Base-by-base conservation (phyloP, 2,888 invertebrate species). In the Crematogaster levior region DNA sequence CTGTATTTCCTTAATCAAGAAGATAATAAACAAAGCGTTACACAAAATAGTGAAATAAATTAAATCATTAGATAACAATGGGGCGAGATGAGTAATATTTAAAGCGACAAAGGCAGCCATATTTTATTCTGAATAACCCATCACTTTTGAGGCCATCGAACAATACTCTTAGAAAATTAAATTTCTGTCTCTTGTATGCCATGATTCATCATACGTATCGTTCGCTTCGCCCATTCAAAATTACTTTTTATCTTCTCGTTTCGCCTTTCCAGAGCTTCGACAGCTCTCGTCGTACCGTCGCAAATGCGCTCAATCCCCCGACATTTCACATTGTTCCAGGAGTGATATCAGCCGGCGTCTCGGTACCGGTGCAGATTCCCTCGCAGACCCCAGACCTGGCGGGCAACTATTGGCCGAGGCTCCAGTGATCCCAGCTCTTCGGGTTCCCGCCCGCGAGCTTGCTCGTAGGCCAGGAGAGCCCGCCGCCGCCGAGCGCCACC, bases 341-440 rank as follows among this genome's bases (percentile, higher is more conserved):
- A 94, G 97, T 98, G 92, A 98, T 98, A 96, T 98, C 98, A 84
- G 98, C 98, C 84, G 98, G 98, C 37, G 98, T 98, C 73, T 98
- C 98, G 84, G 98, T 98, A 75, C 98, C 98, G 66, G 98, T 98
- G 86, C 98, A 98, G 96, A 98, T 98, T 93, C 98, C 98, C 73
- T 98, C 97, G 91, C 97, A 97, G 95, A 96, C 96, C 91, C 96
- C 97, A 87, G 97, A 97, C 95, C 96, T 97, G 94, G 96, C 97
- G 90, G 95, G 96, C 85, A 98, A 97, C 95, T 98, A 98, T 95
- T 98, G 98, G 98, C 97, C 98, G 51, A 95, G 98, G 95, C 97
- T 98, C 95, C 98, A 97, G 97, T 97, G 98, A 98, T 98, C 97
- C 95, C 97, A 97, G 96, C 97, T 98, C 93, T 97, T 97, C 96